phyloP scores from a whole-genome alignment of 2,113 vertebrate species.

The Python bivittatus region DNA sequence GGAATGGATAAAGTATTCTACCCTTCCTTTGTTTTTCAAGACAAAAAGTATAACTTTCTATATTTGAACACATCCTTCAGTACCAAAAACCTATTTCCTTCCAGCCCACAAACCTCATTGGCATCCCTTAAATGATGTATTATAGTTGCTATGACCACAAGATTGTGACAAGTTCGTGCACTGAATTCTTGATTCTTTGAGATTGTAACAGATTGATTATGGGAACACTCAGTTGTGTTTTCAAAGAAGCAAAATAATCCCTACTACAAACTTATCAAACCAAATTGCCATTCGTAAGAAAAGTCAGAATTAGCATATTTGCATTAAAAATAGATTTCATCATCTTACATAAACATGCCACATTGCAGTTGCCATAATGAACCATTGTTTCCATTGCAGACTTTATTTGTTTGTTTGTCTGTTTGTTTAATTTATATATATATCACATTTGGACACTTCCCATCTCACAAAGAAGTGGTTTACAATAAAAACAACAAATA shows the following conservation, averaged over 20 bases:
- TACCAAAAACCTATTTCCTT: conserved; percentile 48
- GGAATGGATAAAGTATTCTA: background rate
- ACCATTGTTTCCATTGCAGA: background rate
- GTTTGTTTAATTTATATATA: too few species aligned
- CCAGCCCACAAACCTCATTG: conserved; percentile 8
- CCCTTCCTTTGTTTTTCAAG: background rate
- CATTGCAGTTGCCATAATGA: background rate
- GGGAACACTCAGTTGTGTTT: conserved; percentile 42
- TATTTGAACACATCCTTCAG: conserved; percentile 35
- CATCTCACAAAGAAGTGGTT: too few species aligned
- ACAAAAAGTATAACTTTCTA: conserved; percentile 31
- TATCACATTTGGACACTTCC: too few species aligned
- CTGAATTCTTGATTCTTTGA: conserved; percentile 56
- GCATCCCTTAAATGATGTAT: conserved; percentile 35
- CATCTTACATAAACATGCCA: background rate
- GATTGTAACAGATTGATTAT: conserved; percentile 51
- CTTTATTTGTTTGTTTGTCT: too few species aligned
- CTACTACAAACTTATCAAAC: conserved; percentile 43
- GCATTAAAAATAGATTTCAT: conserved; percentile 27
- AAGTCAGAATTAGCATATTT: conserved; percentile 31
- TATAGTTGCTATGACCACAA: conserved; percentile 32
- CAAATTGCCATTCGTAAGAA: conserved; percentile 35
- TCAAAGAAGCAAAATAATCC: conserved; percentile 42
- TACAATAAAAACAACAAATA: too few species aligned
- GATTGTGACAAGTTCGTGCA: conserved; percentile 20